Evolutionary conservation across 2,888 invertebrate species (phyloP).

Genomic region (Cylloceria caligata): DNA sequence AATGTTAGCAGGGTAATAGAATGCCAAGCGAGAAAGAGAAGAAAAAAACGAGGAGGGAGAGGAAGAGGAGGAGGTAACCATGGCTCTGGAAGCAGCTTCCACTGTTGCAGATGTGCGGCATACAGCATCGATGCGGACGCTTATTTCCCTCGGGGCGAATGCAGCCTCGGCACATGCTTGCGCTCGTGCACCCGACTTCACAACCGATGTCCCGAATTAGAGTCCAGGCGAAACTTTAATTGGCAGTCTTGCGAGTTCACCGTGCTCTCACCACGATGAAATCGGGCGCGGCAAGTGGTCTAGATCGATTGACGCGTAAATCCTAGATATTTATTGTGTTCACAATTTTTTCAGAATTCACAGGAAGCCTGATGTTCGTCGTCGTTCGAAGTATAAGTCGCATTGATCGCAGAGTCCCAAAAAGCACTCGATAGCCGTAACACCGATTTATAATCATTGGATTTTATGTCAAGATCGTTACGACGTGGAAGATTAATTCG

Average conservation of each 20-base stretch:
- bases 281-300: slow-evolving; percentile 52
- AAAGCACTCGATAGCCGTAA: too few relatives aligned
- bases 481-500: too few relatives aligned
- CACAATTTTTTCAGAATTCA: too few relatives aligned
- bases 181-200: slow-evolving; percentile 44
- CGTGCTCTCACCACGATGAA: slow-evolving; percentile 49
- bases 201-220: slow-evolving; percentile 66
- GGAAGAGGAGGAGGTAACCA: slow-evolving; percentile 8
- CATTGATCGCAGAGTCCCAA: not conserved
- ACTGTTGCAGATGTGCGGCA: slow-evolving; percentile 55
- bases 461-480: too few relatives aligned
- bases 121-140: slow-evolving; percentile 69
- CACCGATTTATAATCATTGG: too few relatives aligned
- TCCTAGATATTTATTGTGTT: slow-evolving; percentile 11
- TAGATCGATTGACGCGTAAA: slow-evolving; percentile 56
- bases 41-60: slow-evolving; percentile 4
- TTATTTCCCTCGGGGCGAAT: slow-evolving; percentile 67
- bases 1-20: slow-evolving; percentile 34
- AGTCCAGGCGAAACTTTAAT: slow-evolving; percentile 70
- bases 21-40: not conserved
- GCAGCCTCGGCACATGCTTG: slow-evolving; percentile 50
- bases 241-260: slow-evolving; percentile 66
- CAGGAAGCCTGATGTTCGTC: not conserved
- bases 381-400: not conserved
- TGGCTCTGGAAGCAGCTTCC: slow-evolving; percentile 40